A percentile compares a stretch with the other conserved stretches of the same genome.
Evolutionary conservation across 2,113 vertebrate species (phyloP).

Genomic region (Anolis sagrei): DNA sequence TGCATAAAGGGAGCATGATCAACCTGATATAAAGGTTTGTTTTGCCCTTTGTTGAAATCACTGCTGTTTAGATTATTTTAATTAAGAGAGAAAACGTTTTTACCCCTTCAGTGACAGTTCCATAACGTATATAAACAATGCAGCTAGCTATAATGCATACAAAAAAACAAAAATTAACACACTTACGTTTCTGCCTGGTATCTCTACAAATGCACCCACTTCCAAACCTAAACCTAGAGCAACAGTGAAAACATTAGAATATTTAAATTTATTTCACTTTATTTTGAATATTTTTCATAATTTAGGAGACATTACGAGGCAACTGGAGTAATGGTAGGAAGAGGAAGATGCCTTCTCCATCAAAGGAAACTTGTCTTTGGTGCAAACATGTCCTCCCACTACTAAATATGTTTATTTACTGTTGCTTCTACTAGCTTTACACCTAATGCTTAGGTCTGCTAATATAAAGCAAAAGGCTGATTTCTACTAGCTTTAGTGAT

Average conservation of each 20-base stretch:
- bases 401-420: neutral
- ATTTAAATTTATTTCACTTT: neutral
- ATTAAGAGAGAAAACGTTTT: neutral
- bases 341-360: neutral
- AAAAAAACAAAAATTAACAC: slow-evolving; percentile 30
- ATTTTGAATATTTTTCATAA: neutral
- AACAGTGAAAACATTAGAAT: slow-evolving; percentile 48
- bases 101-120: neutral
- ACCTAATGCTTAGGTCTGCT: neutral
- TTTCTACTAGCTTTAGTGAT: neutral
- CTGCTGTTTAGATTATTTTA: neutral
- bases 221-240: slow-evolving; percentile 54
- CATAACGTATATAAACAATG: neutral
- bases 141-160: neutral
- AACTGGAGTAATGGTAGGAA: neutral
- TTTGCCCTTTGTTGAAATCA: neutral
- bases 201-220: slow-evolving; percentile 55
- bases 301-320: neutral
- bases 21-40: neutral
- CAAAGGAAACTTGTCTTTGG: neutral
- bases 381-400: neutral
- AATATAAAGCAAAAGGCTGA: neutral
- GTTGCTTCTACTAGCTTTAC: neutral
- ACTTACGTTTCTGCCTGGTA: slow-evolving; percentile 65
- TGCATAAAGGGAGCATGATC: neutral